Base-by-base conservation (phyloP, 1,140 invertebrate genomes). In the Anastrepha ludens region DNA sequence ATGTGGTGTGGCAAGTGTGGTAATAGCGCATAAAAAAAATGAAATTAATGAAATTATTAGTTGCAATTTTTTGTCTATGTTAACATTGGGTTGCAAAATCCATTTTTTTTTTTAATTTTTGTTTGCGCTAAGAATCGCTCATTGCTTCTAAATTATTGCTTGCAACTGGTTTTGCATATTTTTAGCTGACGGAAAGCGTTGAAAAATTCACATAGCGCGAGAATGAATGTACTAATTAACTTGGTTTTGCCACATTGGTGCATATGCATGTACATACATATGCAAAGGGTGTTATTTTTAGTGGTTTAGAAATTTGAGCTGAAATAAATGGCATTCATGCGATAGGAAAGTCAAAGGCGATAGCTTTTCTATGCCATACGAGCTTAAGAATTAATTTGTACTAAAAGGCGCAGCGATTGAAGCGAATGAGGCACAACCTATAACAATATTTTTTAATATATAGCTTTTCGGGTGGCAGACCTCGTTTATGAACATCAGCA, bases 211-310 rank as follows among this genome's bases (percentile, higher is more conserved):
- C 20, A 29, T 11, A 67, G 8, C 0, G 47, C n/a, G 20, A 74
- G 67, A 74, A 74, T 74, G 41, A 47, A 6, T 55, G 47, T 81
- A 8, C 50, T 55, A 81, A 74, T 74, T 74, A 74, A 74, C 44
- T n/a, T 50, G 70, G 41, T 29, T 29, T 29, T 29, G 29, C 29
- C 29, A 29, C 29, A 29, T 29, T 0, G 29, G 0, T 62, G 15
- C 60, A 62, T 62, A 62, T 8, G 11, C 11, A 55, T 2, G 2
- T 55, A 11, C 50, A 55, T 55, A 55, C 50, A 55, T 55, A 55
- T 55, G 50, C 0, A 55, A 55, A 55, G 29, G 29, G 29, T 29
- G 29, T 29, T 29, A 29, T 1, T 29, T 29, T 29, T 29, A 29
- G 29, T 29, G 29, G 29, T 0, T 29, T 29, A 29, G 0, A 29